Evolutionary conservation across 2,888 invertebrate species (phyloP), one percentile per base, ranked within the genome.

Genomic region (Gisinianus flammeolus): DNA sequence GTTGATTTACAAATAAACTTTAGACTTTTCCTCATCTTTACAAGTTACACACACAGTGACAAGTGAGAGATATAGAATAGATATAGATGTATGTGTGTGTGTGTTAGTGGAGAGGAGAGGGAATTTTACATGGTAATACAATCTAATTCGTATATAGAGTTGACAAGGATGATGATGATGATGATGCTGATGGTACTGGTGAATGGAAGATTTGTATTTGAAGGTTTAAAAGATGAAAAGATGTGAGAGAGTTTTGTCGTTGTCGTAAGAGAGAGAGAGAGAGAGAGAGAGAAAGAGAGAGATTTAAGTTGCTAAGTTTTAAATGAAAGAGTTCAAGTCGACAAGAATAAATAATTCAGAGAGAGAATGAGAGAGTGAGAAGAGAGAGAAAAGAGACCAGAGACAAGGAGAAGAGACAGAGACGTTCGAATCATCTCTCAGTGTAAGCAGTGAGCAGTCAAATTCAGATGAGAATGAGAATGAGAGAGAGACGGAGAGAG

Each of bases 321-420:
- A 44, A 44, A 62, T 62, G 62, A 62, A 62, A 62, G 62, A 62
- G 62, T 62, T 62, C 22, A 62, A 62, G 62, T 62, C 62, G 56
- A 58, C 56, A 58, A 24, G 24, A 24, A 58, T 22, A 58, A 62
- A 62, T 62, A 62, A 62, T 62, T 62, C 62, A 62, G 62, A 44
- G 35, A 35, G 12, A 35, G 35, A 35, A 12, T 8, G 35, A 35
- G 35, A 35, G n/a, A n/a, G n/a, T n/a, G n/a, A n/a, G n/a, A n/a
- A n/a, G n/a, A n/a, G n/a, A n/a, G n/a, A n/a, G n/a, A n/a, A n/a
- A n/a, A n/a, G n/a, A n/a, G n/a, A n/a, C n/a, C 35, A 35, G 12
- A 35, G 35, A 35, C 35, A 35, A 35, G 12, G 35, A 35, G n/a
- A n/a, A n/a, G 44, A 44, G 44, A 44, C 44, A 44, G 44, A 62